Evolutionary conservation across 2,113 vertebrate genomes (phyloP), one percentile per base, ranked within the genome.

Genomic region (Xenopus laevis): DNA sequence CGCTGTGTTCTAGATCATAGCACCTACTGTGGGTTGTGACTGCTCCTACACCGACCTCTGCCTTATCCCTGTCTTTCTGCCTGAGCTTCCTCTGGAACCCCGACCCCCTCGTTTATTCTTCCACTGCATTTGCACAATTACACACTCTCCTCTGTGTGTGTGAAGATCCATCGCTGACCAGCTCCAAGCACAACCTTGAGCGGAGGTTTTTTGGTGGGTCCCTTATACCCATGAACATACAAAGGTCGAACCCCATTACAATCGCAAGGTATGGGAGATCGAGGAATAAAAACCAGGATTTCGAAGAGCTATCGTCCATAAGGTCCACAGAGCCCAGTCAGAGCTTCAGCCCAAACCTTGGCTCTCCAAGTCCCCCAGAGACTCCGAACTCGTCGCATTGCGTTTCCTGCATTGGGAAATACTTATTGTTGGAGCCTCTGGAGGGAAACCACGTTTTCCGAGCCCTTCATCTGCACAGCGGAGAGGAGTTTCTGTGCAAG

Each of bases 361-460:
- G 96, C 83, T 98, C 95, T 33, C 97, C 97, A 62, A 99, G 95
- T 87, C 97, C 97, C 79, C 97, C 97, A n/a, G 97, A 98, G 93
- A 98, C 96, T 85, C 97, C 97, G 63, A 96, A 94, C 93, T 92
- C 95, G 83, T 94, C 96, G 88, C 95, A 98, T 92, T 98, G 96
- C 90, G 95, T 97, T 89, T 98, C 97, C 84, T 95, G 94, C 91
- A 95, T 98, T 87, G 97, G 96, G 91, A 95, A 96, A 87, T 97
- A 99, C 94, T 94, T 99, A 86, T 86, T 99, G 91, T 87, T 98
- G 93, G 97, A 98, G 87, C 96, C 97, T 79, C 91, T 99, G 88
- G 97, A 98, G 89, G 96, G 96, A 86, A 95, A 98, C 93, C 96
- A 95, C 94, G 95, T 98, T 89, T 95, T 99, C 81, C 92, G 97